These are phyloP conservation scores for Ahaetulla prasina DNA, from an alignment of 2,113 vertebrate species.

Conservation along the genomic window DNA sequence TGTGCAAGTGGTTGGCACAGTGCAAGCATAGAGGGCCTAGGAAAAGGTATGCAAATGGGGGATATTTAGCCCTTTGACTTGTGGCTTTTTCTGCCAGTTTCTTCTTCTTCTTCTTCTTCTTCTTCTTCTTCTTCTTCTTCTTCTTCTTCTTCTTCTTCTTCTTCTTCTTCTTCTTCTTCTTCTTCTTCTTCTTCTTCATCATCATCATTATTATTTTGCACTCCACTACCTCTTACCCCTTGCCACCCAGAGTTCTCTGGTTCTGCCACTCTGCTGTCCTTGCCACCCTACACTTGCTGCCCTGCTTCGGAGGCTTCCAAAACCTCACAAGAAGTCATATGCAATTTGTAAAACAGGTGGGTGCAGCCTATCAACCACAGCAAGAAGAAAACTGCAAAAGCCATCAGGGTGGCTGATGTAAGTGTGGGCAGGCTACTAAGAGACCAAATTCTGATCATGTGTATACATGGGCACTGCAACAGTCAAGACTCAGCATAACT, in stretches of 20 bases:
- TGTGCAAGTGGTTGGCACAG: background rate
- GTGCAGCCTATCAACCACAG: background rate
- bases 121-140: too few species aligned
- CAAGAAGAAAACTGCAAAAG: background rate
- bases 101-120: too few species aligned
- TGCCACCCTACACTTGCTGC: background rate
- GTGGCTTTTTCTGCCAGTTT: background rate
- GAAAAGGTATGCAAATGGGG: background rate
- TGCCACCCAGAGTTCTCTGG: background rate
- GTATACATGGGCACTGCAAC: background rate
- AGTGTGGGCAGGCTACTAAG: background rate
- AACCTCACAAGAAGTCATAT: background rate
- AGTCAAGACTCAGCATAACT: background rate
- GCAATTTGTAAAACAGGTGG: background rate
- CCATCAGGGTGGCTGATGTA: background rate
- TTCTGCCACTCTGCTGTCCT: background rate
- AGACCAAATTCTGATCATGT: background rate
- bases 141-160: too few species aligned
- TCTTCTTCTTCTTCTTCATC: too few species aligned
- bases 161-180: too few species aligned
- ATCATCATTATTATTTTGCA: background rate
- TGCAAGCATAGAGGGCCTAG: background rate
- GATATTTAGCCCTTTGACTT: background rate
- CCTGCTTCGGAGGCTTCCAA: background rate
- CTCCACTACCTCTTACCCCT: background rate